Evolutionary conservation across 2,113 vertebrate species (phyloP), one percentile per base, ranked within the genome.

Genomic region (Rutilus rutilus): DNA sequence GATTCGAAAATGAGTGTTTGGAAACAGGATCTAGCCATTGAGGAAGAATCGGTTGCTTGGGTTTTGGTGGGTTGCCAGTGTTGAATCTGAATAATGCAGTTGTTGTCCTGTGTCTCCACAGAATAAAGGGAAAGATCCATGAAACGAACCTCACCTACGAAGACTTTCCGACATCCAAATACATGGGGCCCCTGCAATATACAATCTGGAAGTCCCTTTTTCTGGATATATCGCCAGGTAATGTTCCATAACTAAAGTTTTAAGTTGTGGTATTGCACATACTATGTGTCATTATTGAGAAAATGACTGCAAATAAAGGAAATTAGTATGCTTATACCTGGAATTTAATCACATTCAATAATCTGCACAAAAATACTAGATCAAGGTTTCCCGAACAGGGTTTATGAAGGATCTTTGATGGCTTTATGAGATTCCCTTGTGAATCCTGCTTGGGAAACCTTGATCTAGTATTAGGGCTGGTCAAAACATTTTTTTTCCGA

Each of bases 161-260:
- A 92, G 98, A 99, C 76, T 99, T 99, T 82, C 98, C 98, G 0
- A 99, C 98, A 75, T 99, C 97, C 87, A 99, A 99, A 89, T 99
- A 99, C 93, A 99, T 97, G 90, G 98, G 98, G 0, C 98, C 98
- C 0, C 93, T 99, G 89, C 98, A 99, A 92, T 99, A 97, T 91
- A 98, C 97, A 14, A 99, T 99, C 93, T 99, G 98, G 98, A 99
- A 99, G 90, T 97, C 97, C 2, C 96, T 99, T 25, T 99, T 97
- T 92, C 97, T 98, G 92, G 98, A 99, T 87, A 96, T 99, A 89
- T 96, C 97, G 64, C 98, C 98, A 74, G 98, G 98, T 99, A 96
- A 69, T 60, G 82, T 47, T 14, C 80, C 2, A 45, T 27, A 54
- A 54, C 25, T 11, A 19, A 14, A 33, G 17, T 54, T 77, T 47